Conservation (phyloP, 2,113 vertebrate species). For the Platichthys flesus region DNA sequence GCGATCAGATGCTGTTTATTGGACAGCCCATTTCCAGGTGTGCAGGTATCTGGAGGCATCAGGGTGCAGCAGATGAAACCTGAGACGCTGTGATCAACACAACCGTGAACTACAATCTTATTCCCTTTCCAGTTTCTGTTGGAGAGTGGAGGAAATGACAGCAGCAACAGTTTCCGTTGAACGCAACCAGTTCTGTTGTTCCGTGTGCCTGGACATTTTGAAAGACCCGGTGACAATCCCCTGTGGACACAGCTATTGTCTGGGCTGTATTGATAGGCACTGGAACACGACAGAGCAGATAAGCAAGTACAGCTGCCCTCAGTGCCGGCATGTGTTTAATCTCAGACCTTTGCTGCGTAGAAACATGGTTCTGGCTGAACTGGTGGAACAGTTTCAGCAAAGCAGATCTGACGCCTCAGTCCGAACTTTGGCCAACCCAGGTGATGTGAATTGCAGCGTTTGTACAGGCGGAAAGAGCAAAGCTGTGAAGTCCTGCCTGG, state of each 20-base stretch:
- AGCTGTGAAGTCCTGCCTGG: conserved; percentile 91
- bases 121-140: conserved; percentile 16
- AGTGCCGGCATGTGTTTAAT: conserved; percentile 79
- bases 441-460: conserved; percentile 83
- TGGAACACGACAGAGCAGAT: conserved; percentile 78
- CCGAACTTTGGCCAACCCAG: conserved; percentile 42
- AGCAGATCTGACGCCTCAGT: not conserved
- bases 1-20: not conserved
- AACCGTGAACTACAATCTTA: not conserved
- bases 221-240: conserved; percentile 81
- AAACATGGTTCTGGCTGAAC: conserved; percentile 79
- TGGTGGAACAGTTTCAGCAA: conserved; percentile 72
- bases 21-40: conserved; percentile 10
- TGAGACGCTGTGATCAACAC: conserved; percentile 29
- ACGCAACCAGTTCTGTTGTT: conserved; percentile 86
- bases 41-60: conserved; percentile 26
- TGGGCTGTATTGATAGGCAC: conserved; percentile 82
- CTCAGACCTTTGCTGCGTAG: conserved; percentile 78
- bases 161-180: conserved; percentile 78
- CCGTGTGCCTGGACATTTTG: conserved; percentile 80
- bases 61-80: conserved; percentile 57
- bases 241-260: conserved; percentile 91
- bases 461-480: conserved; percentile 87
- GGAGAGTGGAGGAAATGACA: conserved; percentile 64
- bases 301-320: conserved; percentile 78